A percentile compares a stretch with the other conserved stretches of the same genome.
Evolutionary conservation across 2,113 vertebrate genomes (phyloP).

Genomic region (Dissostichus mawsoni): DNA sequence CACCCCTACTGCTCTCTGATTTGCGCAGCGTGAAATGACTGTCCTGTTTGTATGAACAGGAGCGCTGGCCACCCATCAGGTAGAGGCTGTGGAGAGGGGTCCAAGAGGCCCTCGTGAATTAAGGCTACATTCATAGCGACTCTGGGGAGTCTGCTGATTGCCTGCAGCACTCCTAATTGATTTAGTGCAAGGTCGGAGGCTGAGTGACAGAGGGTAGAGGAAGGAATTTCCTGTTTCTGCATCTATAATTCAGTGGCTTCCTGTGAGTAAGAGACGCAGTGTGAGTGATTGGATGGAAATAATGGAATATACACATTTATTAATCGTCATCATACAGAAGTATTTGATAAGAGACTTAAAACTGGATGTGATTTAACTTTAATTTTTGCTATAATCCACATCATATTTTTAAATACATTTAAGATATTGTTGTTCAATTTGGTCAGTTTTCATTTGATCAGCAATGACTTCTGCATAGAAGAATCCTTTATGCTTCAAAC

Average conservation of each 20-base stretch:
- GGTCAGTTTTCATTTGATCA: neutral
- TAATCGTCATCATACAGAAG: constrained; percentile 1
- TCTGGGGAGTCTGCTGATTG: constrained; percentile 73
- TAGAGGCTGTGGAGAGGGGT: constrained; percentile 48
- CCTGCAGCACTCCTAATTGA: constrained; percentile 83
- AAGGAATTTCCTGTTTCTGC: constrained; percentile 86
- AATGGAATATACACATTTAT: constrained; percentile 13
- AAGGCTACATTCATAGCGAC: constrained; percentile 63
- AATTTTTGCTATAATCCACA: neutral
- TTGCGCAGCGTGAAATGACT: constrained; percentile 61
- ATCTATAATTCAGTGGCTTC: constrained; percentile 85
- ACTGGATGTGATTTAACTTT: neutral
- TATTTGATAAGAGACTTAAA: neutral
- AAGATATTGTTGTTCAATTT: neutral
- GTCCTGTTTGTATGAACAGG: constrained; percentile 45
- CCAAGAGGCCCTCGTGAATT: constrained; percentile 68
- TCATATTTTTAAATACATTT: neutral
- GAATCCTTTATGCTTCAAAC: neutral
- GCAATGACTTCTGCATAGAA: neutral
- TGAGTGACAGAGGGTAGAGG: constrained; percentile 78
- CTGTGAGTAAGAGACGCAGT: constrained; percentile 54
- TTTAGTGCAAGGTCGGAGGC: constrained; percentile 82
- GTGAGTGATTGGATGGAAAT: constrained; percentile 10
- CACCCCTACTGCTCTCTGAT: constrained; percentile 52
- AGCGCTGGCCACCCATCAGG: constrained; percentile 67